Base-by-base conservation (phyloP, 2,888 invertebrate species). In the Dasysyrphus tricinctus region DNA sequence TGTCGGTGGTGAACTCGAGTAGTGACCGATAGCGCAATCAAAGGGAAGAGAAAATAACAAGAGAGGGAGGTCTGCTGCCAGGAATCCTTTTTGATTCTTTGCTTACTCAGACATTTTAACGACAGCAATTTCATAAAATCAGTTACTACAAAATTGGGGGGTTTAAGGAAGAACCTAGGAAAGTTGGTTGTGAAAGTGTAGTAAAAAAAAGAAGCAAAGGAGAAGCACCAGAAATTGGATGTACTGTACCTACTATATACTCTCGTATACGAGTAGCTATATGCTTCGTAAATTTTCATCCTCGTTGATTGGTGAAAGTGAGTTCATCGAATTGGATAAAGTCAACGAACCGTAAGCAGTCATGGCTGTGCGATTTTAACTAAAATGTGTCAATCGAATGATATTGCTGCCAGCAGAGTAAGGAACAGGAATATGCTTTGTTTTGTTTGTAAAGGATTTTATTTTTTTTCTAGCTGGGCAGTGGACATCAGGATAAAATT, bases 251-350 rank as follows among this genome's bases (percentile, higher is more conserved):
- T 32, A 32, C 32, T 32, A 32, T 5, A 32, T 11, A n/a, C n/a
- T n/a, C n/a, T n/a, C n/a, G n/a, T n/a, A n/a, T n/a, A 37, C 12
- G 12, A 59, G 19, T 59, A n/a, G n/a, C n/a, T n/a, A 24, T 24
- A 85, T 81, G 85, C 84, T 81, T 77, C 77, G 85, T 81, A 85
- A 85, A 85, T 81, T 85, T 85, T 85, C 81, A 85, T 85, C 77
- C 81, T 78, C 42, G 81, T 85, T 85, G 81, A 85, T 85, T 85
- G 85, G 85, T 81, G 85, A 81, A 81, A 85, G 81, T 81, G 81
- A 85, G 81, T 85, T 85, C 85, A 85, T 85, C 77, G 81, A 85
- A 85, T 85, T 85, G 85, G 81, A 85, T 74, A 49, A 81, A 81
- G 29, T 56, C 77, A 85, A 85, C 85, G 85, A 78, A 78, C 85